Percentiles rank a stretch among this genome's conserved stretches.
These are phyloP conservation scores for Cistogaster globosa DNA, from an alignment of 2,888 invertebrate species.

Conservation along the genomic window DNA sequence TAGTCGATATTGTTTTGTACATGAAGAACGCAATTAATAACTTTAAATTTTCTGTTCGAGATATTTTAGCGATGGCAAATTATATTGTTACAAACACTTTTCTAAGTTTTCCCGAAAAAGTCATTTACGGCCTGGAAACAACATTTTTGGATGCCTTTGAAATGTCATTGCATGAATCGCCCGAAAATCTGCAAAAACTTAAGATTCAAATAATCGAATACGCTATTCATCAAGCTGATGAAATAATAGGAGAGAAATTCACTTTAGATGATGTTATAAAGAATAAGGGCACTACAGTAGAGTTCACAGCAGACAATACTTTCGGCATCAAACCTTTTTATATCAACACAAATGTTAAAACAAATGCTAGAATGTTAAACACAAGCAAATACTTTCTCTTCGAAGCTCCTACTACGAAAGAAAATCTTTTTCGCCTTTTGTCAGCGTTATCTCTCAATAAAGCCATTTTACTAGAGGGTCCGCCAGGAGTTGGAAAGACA, in stretches of 20 bases:
- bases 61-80: constrained; percentile 95
- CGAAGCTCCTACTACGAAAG: constrained; percentile 89
- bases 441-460: constrained; percentile 95
- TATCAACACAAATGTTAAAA: constrained; percentile 78
- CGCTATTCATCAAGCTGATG: constrained; percentile 84
- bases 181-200: constrained; percentile 83
- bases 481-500: constrained; percentile 99
- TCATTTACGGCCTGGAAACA: constrained; percentile 94
- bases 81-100: constrained; percentile 87
- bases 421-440: constrained; percentile 92
- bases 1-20: constrained; percentile 92
- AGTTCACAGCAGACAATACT: constrained; percentile 68
- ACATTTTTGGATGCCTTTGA: constrained; percentile 96
- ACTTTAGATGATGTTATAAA: constrained; percentile 79
- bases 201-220: constrained; percentile 85
- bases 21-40: constrained; percentile 89
- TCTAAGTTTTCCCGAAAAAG: constrained; percentile 85
- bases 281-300: constrained; percentile 80
- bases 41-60: constrained; percentile 94
- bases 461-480: constrained; percentile 97
- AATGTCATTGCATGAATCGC: constrained; percentile 88
- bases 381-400: constrained; percentile 86
- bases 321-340: constrained; percentile 93
- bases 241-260: constrained; percentile 82
- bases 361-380: constrained; percentile 70